phyloP scores from a whole-genome alignment of 1,140 invertebrate genomes.

The Manduca sexta region DNA sequence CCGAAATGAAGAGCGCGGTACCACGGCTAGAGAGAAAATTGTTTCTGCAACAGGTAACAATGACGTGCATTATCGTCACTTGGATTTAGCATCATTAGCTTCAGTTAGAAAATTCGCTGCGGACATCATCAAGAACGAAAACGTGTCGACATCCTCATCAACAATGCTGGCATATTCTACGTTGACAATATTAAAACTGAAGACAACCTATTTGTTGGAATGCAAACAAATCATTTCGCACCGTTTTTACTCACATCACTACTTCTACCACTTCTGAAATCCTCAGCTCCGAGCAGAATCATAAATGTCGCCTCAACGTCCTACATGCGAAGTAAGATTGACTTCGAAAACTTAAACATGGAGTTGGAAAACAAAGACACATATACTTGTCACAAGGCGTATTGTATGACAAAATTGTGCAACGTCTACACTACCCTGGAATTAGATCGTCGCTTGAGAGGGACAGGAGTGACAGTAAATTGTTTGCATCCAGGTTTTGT shows the following conservation, averaged over 20 bases:
- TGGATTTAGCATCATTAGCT: constrained; percentile 85
- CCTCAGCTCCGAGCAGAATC: constrained; percentile 84
- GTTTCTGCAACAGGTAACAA: constrained; percentile 61
- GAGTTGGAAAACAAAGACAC: constrained; percentile 53
- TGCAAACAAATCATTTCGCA: constrained; percentile 91
- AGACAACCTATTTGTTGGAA: constrained; percentile 86
- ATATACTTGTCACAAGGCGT: constrained; percentile 75
- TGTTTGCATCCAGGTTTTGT: constrained; percentile 86
- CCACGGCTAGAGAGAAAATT: constrained; percentile 62
- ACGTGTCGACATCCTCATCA: constrained; percentile 85
- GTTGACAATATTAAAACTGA: constrained; percentile 68
- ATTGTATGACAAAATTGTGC: constrained; percentile 87
- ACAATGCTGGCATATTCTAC: constrained; percentile 80
- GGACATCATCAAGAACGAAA: constrained; percentile 77
- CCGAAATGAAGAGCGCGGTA: constrained; percentile 76
- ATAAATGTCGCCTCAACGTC: constrained; percentile 87
- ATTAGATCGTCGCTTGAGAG: constrained; percentile 81
- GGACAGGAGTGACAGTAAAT: constrained; percentile 83
- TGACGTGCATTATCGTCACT: constrained; percentile 62
- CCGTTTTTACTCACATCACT: constrained; percentile 85
- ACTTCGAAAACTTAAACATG: constrained; percentile 84
- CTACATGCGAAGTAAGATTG: constrained; percentile 79
- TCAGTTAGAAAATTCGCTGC: constrained; percentile 82
- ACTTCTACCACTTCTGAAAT: constrained; percentile 82
- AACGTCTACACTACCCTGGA: constrained; percentile 89